A percentile compares a stretch with the other conserved stretches of the same genome.
These are phyloP conservation scores for Pyrrhia umbra DNA, from an alignment of 2,888 invertebrate genomes.

Conservation along the genomic window DNA sequence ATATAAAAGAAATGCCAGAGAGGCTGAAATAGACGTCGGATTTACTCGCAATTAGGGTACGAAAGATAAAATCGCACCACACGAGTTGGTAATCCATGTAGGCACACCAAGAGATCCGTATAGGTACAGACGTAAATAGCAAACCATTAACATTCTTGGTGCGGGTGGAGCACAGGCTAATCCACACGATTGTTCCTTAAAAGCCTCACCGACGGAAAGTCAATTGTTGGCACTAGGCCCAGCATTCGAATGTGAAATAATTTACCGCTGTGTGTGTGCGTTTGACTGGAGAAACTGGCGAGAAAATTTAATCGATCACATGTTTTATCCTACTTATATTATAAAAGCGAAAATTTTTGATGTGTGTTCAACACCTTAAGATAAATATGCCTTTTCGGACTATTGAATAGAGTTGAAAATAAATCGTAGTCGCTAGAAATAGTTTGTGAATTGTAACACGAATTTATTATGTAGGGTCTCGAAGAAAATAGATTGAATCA, in stretches of 20 bases:
- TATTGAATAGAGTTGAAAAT: conserved; percentile 11
- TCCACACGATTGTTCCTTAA: conserved; percentile 75
- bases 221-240: conserved; percentile 67
- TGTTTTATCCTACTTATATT: neutral
- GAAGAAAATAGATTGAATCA: conserved; percentile 13
- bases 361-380: neutral
- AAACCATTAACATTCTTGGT: conserved; percentile 71
- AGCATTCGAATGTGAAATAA: conserved; percentile 54
- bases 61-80: conserved; percentile 53
- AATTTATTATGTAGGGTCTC: conserved; percentile 19
- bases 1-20: conserved; percentile 23
- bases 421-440: conserved; percentile 13
- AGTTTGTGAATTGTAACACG: conserved; percentile 25
- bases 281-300: conserved; percentile 1
- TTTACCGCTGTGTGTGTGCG: conserved; percentile 31
- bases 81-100: conserved; percentile 54
- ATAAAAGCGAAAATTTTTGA: neutral
- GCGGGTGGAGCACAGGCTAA: conserved; percentile 67
- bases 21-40: conserved; percentile 27
- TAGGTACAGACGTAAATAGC: conserved; percentile 61
- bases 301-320: neutral
- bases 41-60: conserved; percentile 43
- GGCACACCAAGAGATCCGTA: conserved; percentile 52
- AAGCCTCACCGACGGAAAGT: conserved; percentile 71
- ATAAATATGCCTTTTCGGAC: conserved; percentile 4